Percentiles rank a stretch among this genome's conserved stretches.
Evolutionary conservation across 2,888 invertebrate genomes (phyloP).

Genomic region (Heliconius sara): DNA sequence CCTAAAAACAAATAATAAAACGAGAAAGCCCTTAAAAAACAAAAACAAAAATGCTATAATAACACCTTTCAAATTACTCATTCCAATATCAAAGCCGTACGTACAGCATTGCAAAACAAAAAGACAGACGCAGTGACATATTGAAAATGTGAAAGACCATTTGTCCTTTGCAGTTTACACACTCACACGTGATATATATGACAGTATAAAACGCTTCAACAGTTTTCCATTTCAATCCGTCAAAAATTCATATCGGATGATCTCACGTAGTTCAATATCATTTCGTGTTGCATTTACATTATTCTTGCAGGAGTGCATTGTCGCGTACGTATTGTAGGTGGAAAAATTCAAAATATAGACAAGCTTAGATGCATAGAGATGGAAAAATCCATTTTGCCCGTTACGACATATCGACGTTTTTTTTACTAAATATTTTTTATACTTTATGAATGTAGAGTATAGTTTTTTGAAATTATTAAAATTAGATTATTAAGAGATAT

Average conservation of each 20-base stretch:
- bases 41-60: too few relatives aligned
- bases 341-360: not conserved
- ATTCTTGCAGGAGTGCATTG: conserved; percentile 24
- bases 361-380: not conserved
- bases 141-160: conserved; percentile 24
- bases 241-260: conserved; percentile 41
- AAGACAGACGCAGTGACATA: not conserved
- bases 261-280: conserved; percentile 40
- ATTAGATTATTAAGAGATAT: too few relatives aligned
- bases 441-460: too few relatives aligned
- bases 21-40: too few relatives aligned
- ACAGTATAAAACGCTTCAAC: conserved; percentile 42
- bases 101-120: conserved; percentile 2
- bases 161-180: conserved; percentile 23
- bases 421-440: too few relatives aligned
- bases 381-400: not conserved
- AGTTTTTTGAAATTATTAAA: not conserved
- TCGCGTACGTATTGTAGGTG: not conserved
- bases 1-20: too few relatives aligned
- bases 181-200: conserved; percentile 20
- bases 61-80: not conserved
- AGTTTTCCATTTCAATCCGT: conserved; percentile 37
- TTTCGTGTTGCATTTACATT: conserved; percentile 34
- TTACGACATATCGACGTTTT: not conserved
- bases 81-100: not conserved